These are phyloP conservation scores for Trichogramma pretiosum DNA, from an alignment of 1,140 invertebrate genomes.

Conservation along the genomic window DNA sequence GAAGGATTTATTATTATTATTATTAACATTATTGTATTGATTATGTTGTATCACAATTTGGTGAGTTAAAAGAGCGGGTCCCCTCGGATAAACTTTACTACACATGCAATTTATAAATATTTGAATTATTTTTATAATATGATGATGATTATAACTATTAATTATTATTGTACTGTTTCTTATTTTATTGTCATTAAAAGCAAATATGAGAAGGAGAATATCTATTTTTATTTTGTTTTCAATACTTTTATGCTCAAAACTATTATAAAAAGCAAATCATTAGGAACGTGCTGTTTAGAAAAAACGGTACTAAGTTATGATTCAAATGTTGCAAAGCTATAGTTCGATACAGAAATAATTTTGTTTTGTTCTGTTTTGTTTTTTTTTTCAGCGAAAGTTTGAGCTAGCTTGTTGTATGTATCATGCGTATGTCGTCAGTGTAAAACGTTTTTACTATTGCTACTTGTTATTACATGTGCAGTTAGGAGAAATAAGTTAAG, in stretches of 20 bases:
- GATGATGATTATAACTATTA: conserved; percentile 29
- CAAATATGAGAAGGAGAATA: conserved; percentile 30
- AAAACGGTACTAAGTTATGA: conserved; percentile 21
- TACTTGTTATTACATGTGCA: conserved; percentile 17
- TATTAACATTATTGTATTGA: conserved; percentile 35
- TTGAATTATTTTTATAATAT: conserved; percentile 39
- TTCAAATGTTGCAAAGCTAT: conserved; percentile 16
- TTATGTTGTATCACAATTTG: conserved; percentile 38
- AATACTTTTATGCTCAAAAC: conserved; percentile 15
- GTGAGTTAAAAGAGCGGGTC: conserved; percentile 26
- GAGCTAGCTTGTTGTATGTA: conserved; percentile 19
- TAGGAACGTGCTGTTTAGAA: no score
- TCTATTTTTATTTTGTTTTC: conserved; percentile 21
- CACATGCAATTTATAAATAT: conserved; percentile 31
- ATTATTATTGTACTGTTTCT: conserved; percentile 43
- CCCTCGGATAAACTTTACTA: conserved; percentile 25
- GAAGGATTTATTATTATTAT: conserved; percentile 30
- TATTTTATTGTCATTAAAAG: conserved; percentile 44
- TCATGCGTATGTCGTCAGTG: conserved; percentile 18
- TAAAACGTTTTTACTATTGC: conserved; percentile 17
- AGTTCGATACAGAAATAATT: conserved; percentile 7
- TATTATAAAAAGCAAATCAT: no score
- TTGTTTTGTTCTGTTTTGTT: conserved; percentile 11
- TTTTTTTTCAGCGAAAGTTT: conserved; percentile 14
- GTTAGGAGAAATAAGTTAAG: conserved; percentile 15